These are phyloP conservation scores for Gallinago media DNA, from an alignment of 2,113 vertebrate genomes.

Conservation along the genomic window DNA sequence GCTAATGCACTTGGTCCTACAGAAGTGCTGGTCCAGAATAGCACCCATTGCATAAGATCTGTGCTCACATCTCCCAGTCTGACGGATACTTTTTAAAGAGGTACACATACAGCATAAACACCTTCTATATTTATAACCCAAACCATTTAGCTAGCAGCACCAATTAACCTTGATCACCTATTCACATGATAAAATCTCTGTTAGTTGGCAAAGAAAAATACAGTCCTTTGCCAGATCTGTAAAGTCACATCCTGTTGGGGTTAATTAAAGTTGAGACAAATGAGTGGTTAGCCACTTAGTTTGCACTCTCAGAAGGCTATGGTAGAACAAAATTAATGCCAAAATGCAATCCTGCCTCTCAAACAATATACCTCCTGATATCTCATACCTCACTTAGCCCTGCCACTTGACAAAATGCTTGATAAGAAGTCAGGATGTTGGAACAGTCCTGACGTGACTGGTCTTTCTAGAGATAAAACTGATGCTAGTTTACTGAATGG, in stretches of 20 bases:
- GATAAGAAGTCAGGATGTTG: not conserved
- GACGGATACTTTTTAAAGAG: accelerated
- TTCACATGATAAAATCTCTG: not conserved
- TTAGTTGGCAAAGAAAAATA: not conserved
- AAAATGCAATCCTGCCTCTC: not conserved
- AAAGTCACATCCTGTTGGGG: not conserved
- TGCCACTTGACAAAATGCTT: not conserved
- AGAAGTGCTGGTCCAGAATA: not conserved
- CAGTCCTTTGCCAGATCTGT: not conserved
- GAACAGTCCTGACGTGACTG: accelerated
- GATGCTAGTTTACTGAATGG: not conserved
- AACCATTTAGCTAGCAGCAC: not conserved
- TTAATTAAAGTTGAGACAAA: not conserved
- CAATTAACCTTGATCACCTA: not conserved
- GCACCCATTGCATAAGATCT: accelerated
- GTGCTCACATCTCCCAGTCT: not conserved
- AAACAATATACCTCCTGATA: not conserved
- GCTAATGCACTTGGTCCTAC: not conserved
- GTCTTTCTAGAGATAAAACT: not conserved
- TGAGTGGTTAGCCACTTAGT: not conserved
- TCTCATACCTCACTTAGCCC: accelerated
- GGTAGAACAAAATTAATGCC: not conserved
- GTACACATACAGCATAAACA: not conserved
- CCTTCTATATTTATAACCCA: not conserved
- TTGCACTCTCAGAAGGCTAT: not conserved